Percentiles rank a stretch among this genome's conserved stretches.
Evolutionary conservation across 2,113 vertebrate species (phyloP).

Genomic region (Mustelus asterias): DNA sequence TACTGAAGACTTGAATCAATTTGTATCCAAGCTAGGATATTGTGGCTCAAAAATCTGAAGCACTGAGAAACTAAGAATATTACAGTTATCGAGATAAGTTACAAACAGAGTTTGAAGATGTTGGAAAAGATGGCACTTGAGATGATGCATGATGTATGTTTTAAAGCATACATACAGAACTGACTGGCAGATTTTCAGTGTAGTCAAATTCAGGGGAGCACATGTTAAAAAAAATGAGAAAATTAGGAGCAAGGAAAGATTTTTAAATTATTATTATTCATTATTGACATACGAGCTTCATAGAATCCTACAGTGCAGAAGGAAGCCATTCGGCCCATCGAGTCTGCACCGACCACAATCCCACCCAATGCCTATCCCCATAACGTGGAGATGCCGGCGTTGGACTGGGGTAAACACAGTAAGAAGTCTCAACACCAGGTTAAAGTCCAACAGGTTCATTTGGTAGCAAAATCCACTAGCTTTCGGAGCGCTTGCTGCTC

Average conservation of each 20-base stretch:
- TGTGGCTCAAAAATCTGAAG: not conserved
- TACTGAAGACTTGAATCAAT: not conserved
- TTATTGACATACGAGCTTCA: not conserved
- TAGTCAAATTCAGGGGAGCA: not conserved
- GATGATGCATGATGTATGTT: not conserved
- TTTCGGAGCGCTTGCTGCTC: no score
- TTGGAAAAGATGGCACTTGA: not conserved
- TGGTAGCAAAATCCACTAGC: no score
- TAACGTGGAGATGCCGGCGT: no score
- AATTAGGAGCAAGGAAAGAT: not conserved
- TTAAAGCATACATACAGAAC: not conserved
- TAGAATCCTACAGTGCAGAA: no score
- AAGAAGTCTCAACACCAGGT: no score
- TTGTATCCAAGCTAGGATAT: not conserved
- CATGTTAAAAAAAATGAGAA: not conserved
- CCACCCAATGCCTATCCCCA: no score
- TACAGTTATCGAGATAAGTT: not conserved
- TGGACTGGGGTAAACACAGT: no score
- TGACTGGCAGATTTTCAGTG: not conserved
- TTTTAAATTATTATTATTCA: not conserved
- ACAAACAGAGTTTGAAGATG: not conserved
- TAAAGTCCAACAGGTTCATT: no score
- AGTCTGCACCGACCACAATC: no score
- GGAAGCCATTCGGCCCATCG: no score
- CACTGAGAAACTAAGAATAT: not conserved